Evolutionary conservation across 2,113 vertebrate species (phyloP).

Genomic region (Parus major): DNA sequence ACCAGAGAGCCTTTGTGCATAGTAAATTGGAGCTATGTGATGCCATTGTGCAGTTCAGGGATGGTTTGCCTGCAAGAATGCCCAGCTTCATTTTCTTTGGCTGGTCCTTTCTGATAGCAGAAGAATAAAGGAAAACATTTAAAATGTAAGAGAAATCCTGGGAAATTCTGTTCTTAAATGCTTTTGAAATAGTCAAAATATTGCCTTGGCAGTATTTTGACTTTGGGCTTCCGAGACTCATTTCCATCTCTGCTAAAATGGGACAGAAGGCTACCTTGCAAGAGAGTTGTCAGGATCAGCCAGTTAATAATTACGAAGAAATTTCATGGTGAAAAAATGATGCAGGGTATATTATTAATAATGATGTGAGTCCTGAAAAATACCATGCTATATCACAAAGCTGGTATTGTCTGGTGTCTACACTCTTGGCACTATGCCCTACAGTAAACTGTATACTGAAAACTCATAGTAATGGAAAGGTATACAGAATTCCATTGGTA

Average conservation of each 20-base stretch:
- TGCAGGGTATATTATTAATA: slow-evolving; percentile 36
- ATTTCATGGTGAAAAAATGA: background rate
- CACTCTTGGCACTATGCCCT: background rate
- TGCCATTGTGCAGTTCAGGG: background rate
- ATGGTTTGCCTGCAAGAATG: background rate
- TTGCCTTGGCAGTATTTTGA: background rate
- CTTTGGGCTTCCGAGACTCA: background rate
- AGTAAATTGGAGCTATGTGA: background rate
- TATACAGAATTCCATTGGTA: slow-evolving; percentile 54
- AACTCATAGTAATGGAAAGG: slow-evolving; percentile 35
- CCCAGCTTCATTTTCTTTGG: background rate
- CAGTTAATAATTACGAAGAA: slow-evolving; percentile 34
- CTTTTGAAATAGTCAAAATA: background rate
- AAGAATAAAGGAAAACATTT: background rate
- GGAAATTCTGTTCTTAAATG: background rate
- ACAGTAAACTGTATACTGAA: slow-evolving; percentile 50
- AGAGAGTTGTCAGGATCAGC: slow-evolving; percentile 23
- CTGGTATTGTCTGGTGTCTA: slow-evolving; percentile 52
- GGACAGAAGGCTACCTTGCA: background rate
- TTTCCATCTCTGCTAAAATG: slow-evolving; percentile 12
- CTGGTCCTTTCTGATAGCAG: background rate
- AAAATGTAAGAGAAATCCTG: background rate
- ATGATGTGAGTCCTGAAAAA: slow-evolving; percentile 63
- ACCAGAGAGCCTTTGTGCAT: background rate
- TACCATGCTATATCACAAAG: slow-evolving; percentile 45